phyloP scores from a whole-genome alignment of 1,140 invertebrate species.

The Pseudomyrmex gracilis region DNA sequence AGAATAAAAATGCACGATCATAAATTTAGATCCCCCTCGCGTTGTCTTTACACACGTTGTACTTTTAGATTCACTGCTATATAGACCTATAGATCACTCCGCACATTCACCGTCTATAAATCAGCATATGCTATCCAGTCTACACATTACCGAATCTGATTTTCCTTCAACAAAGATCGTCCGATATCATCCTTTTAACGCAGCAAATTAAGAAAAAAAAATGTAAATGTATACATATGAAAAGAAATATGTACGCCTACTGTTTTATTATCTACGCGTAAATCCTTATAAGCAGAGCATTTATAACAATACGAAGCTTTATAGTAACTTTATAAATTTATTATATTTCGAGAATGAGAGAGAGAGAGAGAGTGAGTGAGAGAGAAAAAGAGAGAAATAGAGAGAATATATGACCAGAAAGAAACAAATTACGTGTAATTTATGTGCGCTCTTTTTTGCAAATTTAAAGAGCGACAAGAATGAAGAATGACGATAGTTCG shows the following conservation, averaged over 20 bases:
- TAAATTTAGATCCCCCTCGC: neutral
- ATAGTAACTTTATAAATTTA: too few relatives aligned
- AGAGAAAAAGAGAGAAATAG: neutral
- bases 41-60: neutral
- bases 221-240: too few relatives aligned
- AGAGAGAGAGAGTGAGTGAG: neutral
- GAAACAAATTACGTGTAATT: neutral
- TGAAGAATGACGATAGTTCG: conserved; percentile 10
- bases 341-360: too few relatives aligned
- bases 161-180: neutral
- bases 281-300: too few relatives aligned
- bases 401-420: neutral
- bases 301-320: too few relatives aligned
- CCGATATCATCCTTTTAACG: neutral
- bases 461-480: neutral
- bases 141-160: conserved; percentile 6
- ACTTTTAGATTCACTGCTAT: neutral
- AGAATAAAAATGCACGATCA: neutral
- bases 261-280: too few relatives aligned
- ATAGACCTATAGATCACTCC: conserved; percentile 11
- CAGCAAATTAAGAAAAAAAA: neutral
- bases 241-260: too few relatives aligned
- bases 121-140: neutral
- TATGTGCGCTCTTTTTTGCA: neutral
- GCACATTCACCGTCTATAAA: neutral